Percentiles rank a stretch among this genome's conserved stretches.
phyloP scores from a whole-genome alignment of 2,797 vertebrate genomes.

The Cygnus olor region DNA sequence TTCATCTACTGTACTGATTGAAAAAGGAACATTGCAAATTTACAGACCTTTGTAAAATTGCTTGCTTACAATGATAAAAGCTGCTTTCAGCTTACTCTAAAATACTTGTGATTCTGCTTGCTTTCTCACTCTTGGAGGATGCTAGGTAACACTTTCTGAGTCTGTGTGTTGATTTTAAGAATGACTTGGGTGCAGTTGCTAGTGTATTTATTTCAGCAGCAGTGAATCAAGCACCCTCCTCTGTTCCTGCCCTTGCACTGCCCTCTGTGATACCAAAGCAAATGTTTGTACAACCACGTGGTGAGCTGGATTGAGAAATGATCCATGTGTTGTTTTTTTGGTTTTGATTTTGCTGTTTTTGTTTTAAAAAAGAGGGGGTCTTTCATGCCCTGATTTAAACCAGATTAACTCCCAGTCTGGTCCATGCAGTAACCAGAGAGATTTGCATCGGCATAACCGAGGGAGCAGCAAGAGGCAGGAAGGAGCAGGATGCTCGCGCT shows the following conservation, averaged over 20 bases:
- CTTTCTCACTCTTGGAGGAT: neutral
- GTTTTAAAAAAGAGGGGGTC: neutral
- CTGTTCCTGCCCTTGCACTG: slow-evolving; percentile 43
- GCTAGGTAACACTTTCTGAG: neutral
- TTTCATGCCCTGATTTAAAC: slow-evolving; percentile 6
- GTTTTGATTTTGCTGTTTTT: neutral
- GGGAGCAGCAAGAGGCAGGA: neutral
- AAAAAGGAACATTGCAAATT: slow-evolving; percentile 55
- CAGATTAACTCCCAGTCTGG: neutral
- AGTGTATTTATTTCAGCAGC: slow-evolving; percentile 39
- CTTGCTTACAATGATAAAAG: slow-evolving; percentile 45
- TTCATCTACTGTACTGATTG: slow-evolving; percentile 53
- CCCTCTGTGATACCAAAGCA: slow-evolving; percentile 37
- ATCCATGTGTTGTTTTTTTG: neutral
- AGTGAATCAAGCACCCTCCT: neutral
- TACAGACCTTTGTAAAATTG: slow-evolving; percentile 57
- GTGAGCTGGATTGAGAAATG: slow-evolving; percentile 28
- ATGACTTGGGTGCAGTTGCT: slow-evolving; percentile 3
- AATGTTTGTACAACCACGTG: slow-evolving; percentile 38
- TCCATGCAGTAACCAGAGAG: neutral
- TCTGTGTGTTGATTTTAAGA: slow-evolving; percentile 33
- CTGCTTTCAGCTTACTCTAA: slow-evolving; percentile 13
- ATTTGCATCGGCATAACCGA: neutral
- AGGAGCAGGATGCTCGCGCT: neutral
- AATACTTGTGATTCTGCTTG: slow-evolving; percentile 26